Conservation (phyloP, 2,888 invertebrate genomes). For the Eristalis tenax region DNA sequence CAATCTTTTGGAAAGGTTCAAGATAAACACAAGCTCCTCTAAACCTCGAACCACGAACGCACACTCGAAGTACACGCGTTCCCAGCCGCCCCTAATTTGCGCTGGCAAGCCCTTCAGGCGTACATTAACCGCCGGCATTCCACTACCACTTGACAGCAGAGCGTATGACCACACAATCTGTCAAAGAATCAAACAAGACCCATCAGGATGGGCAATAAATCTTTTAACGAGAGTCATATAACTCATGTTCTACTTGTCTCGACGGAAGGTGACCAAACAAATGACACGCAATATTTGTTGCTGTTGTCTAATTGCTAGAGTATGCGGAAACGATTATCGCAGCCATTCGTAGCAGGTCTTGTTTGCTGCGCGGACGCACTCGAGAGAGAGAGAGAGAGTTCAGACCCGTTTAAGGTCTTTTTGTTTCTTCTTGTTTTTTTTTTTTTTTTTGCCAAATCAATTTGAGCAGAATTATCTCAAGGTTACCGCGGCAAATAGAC, state of each 20-base stretch:
- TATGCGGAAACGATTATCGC: slow-evolving; percentile 36
- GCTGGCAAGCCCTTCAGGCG: background rate
- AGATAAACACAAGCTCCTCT: background rate
- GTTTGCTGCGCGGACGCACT: background rate
- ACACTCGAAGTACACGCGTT: background rate
- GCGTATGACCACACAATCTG: background rate
- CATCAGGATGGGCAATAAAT: background rate
- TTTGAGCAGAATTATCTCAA: slow-evolving; percentile 52
- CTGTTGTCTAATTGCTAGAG: slow-evolving; percentile 5
- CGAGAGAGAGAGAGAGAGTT: background rate
- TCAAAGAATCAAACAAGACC: background rate
- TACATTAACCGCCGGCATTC: background rate
- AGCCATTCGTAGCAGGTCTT: background rate
- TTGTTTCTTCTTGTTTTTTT: no score
- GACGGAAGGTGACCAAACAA: background rate
- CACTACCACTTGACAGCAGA: background rate
- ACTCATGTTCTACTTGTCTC: slow-evolving; percentile 6
- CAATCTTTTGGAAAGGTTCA: background rate
- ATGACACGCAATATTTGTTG: slow-evolving; percentile 3
- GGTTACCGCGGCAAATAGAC: slow-evolving; percentile 25
- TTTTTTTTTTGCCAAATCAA: slow-evolving; percentile 45
- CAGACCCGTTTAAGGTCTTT: slow-evolving; percentile 21
- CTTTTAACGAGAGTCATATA: background rate
- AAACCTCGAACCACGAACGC: no score
- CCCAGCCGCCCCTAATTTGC: background rate